Conservation (phyloP, 1,140 invertebrate genomes). For the Semibalanus balanoides region DNA sequence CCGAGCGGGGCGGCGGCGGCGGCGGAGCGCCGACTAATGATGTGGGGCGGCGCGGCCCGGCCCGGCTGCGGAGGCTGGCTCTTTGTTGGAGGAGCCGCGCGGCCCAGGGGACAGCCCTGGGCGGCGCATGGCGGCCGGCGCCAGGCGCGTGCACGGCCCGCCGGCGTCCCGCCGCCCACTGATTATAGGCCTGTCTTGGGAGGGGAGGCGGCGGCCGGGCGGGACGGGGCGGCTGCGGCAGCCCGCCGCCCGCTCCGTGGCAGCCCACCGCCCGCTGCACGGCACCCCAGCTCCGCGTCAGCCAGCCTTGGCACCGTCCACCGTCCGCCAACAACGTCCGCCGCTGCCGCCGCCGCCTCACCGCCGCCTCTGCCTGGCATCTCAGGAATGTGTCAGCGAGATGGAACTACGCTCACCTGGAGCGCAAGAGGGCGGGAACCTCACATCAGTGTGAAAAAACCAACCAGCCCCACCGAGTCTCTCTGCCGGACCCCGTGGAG, state of each 20-base stretch:
- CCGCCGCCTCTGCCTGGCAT: neutral
- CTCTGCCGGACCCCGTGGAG: too few species aligned
- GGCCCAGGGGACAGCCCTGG: neutral
- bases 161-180: neutral
- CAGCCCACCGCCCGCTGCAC: too few species aligned
- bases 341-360: neutral
- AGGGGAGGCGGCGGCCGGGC: too few species aligned
- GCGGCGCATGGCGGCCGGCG: too few species aligned
- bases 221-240: neutral
- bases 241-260: too few species aligned
- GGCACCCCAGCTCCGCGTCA: neutral
- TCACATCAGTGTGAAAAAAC: too few species aligned
- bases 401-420: neutral
- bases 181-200: neutral
- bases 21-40: too few species aligned
- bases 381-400: neutral
- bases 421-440: too few species aligned
- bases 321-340: neutral
- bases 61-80: neutral
- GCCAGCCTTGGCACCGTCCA: too few species aligned
- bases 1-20: too few species aligned
- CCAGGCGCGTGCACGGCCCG: neutral
- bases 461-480: too few species aligned
- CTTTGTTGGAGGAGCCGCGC: neutral
- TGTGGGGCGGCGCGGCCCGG: too few species aligned